A percentile compares a stretch with the other conserved stretches of the same genome.
Evolutionary conservation across 2,888 invertebrate genomes (phyloP).

Genomic region (Oconnorella tubifera): DNA sequence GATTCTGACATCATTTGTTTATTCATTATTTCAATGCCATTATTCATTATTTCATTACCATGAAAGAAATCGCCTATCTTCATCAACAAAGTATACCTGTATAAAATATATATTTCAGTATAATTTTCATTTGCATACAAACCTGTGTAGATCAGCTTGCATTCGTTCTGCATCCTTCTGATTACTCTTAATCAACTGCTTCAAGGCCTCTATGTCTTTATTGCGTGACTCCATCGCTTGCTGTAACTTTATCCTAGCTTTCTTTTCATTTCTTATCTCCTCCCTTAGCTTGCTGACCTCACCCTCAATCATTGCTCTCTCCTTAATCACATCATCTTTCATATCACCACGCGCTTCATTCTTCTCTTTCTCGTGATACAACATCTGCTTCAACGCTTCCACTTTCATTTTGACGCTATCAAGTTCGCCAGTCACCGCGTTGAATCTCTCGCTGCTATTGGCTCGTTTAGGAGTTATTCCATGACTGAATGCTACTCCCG

Average conservation of each 20-base stretch:
- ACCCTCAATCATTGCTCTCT: not conserved
- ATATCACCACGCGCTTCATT: not conserved
- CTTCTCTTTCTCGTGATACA: not conserved
- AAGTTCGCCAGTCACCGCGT: not conserved
- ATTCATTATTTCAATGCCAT: too few species aligned
- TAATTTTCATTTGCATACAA: too few species aligned
- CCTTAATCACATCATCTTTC: not conserved
- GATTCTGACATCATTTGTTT: too few species aligned
- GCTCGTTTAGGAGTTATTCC: too few species aligned
- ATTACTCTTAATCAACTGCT: not conserved
- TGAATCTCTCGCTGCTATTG: too few species aligned
- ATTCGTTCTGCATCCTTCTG: not conserved
- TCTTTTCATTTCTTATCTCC: not conserved
- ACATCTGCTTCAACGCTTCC: not conserved
- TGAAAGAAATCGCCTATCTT: too few species aligned
- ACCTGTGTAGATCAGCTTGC: constrained; percentile 5
- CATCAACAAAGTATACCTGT: too few species aligned
- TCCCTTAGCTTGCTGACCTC: not conserved
- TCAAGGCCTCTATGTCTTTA: not conserved
- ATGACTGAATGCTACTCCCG: too few species aligned
- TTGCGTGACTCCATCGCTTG: not conserved
- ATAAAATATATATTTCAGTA: too few species aligned
- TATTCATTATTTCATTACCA: too few species aligned
- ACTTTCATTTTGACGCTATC: not conserved
- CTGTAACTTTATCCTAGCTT: not conserved